Conservation (phyloP, 2,113 vertebrate species). For the Burhinus bistriatus region DNA sequence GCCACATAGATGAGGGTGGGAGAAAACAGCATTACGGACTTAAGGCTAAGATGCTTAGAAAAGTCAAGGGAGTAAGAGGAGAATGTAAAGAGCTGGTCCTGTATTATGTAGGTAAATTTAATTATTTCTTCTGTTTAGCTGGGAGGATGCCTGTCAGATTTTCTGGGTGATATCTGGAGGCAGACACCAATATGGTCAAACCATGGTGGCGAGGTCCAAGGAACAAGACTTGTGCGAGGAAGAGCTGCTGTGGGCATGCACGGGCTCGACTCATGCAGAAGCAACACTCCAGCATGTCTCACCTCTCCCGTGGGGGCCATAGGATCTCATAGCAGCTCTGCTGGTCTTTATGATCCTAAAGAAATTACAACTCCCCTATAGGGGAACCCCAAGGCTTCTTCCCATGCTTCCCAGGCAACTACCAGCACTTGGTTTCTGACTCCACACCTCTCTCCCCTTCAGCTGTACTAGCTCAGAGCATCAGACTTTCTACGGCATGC, state of each 20-base stretch:
- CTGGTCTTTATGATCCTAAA: not conserved
- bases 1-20: not conserved
- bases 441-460: not conserved
- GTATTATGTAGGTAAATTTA: not conserved
- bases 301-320: rapidly evolving
- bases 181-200: not conserved
- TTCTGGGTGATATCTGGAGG: not conserved
- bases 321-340: not conserved
- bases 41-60: not conserved
- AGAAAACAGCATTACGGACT: not conserved
- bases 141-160: not conserved
- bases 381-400: not conserved
- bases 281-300: not conserved
- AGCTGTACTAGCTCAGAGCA: not conserved
- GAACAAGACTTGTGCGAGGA: not conserved
- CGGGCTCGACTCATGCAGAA: rapidly evolving
- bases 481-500: not conserved
- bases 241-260: not conserved
- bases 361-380: not conserved
- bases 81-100: not conserved
- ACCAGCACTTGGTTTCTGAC: not conserved
- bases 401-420: not conserved
- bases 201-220: not conserved
- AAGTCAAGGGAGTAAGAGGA: not conserved
- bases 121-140: not conserved